Conservation (phyloP, 37 sponge, comb jelly and placozoan species). For the Hormiphora californensis region DNA sequence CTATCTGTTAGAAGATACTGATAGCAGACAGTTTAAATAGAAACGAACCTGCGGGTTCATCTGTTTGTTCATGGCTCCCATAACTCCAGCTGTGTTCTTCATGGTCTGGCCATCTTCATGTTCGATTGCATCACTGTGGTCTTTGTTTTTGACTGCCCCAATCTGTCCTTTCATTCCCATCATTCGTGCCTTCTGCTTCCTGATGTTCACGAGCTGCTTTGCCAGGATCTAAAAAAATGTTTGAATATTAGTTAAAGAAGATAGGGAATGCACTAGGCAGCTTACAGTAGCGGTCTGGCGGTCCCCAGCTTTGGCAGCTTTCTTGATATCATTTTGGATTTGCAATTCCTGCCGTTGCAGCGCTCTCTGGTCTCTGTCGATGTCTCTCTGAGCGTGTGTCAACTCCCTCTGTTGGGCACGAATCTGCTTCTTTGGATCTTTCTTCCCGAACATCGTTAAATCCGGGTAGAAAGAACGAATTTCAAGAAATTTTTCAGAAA, state of each 20-base stretch:
- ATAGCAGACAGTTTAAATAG: too few relatives aligned
- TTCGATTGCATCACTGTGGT: slow-evolving; percentile 54
- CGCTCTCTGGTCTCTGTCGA: slow-evolving; percentile 70
- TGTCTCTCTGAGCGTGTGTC: slow-evolving; percentile 62
- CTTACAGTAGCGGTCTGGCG: slow-evolving; percentile 69
- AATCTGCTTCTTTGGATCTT: slow-evolving; percentile 61
- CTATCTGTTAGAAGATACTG: neutral
- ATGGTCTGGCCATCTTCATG: slow-evolving; percentile 55
- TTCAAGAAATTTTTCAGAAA: too few relatives aligned
- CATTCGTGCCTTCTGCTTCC: slow-evolving; percentile 87
- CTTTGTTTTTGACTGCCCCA: slow-evolving; percentile 76
- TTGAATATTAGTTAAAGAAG: neutral
- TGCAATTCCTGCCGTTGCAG: slow-evolving; percentile 91
- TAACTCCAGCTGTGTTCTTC: slow-evolving; percentile 53
- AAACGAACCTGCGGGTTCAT: slow-evolving; percentile 68
- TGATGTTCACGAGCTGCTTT: slow-evolving; percentile 86
- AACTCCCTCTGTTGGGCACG: slow-evolving; percentile 76
- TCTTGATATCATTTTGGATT: slow-evolving; percentile 89
- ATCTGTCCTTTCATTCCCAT: slow-evolving; percentile 76
- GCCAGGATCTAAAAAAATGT: slow-evolving; percentile 60
- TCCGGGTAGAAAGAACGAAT: too few relatives aligned
- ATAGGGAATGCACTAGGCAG: neutral
- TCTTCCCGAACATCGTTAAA: too few relatives aligned
- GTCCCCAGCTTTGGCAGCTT: slow-evolving; percentile 88
- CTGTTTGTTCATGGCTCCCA: slow-evolving; percentile 83